Conservation (phyloP, 2,888 invertebrate species). For the Drosophila mimica region DNA sequence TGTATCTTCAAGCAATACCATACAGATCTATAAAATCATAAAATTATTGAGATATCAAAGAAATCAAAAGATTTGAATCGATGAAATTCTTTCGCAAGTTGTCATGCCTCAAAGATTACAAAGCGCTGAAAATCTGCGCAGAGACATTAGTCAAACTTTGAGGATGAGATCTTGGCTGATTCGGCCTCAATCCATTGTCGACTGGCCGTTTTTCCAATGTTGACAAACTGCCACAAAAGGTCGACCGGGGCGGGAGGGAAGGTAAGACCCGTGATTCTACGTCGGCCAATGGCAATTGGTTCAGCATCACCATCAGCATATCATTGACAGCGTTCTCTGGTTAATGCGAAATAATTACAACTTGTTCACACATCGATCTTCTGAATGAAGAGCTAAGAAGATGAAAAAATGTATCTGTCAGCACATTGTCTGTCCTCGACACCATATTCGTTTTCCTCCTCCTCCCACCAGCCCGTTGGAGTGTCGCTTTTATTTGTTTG, state of each 20-base stretch:
- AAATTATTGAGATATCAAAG: neutral
- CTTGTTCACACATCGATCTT: slow-evolving; percentile 76
- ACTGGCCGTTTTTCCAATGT: slow-evolving; percentile 37
- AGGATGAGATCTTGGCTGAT: neutral
- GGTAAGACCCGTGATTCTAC: neutral
- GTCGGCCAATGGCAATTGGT: slow-evolving; percentile 27
- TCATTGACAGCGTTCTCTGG: slow-evolving; percentile 48
- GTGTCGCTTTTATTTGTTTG: slow-evolving; percentile 71
- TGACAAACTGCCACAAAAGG: slow-evolving; percentile 49
- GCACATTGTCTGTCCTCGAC: slow-evolving; percentile 51
- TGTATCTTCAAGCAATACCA: neutral
- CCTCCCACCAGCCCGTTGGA: neutral
- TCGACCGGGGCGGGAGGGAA: neutral
- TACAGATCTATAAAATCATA: neutral
- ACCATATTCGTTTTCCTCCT: neutral
- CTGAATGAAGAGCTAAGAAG: slow-evolving; percentile 17
- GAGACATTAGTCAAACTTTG: slow-evolving; percentile 32
- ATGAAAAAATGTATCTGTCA: slow-evolving; percentile 63
- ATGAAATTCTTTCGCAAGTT: slow-evolving; percentile 25
- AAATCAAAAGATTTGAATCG: neutral
- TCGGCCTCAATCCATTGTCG: slow-evolving; percentile 1
- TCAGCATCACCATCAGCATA: slow-evolving; percentile 41
- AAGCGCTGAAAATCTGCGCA: slow-evolving; percentile 9
- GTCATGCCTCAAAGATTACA: slow-evolving; percentile 11
- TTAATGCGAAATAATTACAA: slow-evolving; percentile 81